Conservation (phyloP, 2,888 invertebrate species). For the Bellardia bayeri region DNA sequence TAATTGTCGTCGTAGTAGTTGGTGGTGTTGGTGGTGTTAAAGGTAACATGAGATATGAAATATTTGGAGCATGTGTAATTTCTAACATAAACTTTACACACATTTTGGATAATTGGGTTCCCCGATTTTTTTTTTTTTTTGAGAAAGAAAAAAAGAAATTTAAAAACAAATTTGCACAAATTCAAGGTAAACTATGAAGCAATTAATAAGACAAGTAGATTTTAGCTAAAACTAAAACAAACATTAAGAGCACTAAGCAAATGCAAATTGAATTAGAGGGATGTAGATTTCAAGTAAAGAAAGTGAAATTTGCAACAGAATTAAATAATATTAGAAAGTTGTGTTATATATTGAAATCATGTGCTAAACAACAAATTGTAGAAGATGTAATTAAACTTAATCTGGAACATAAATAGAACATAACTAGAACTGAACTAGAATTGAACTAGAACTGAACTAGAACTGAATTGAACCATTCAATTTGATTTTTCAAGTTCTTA, state of each 20-base stretch:
- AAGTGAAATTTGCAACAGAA: too few relatives aligned
- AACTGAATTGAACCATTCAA: too few relatives aligned
- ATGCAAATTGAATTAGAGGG: conserved; percentile 13
- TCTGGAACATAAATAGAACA: too few relatives aligned
- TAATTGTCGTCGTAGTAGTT: conserved; percentile 7
- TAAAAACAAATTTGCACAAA: conserved; percentile 55
- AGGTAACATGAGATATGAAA: conserved; percentile 58
- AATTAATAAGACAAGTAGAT: conserved; percentile 54
- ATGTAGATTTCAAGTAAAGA: neutral
- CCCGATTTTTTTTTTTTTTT: neutral
- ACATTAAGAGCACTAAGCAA: neutral
- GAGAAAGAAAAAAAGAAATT: neutral
- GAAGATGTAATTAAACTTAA: too few relatives aligned
- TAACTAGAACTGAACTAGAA: too few relatives aligned
- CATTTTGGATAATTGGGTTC: conserved; percentile 52
- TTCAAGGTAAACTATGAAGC: conserved; percentile 57
- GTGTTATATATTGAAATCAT: too few relatives aligned
- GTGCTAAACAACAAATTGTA: too few relatives aligned
- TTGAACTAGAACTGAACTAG: too few relatives aligned
- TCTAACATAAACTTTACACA: conserved; percentile 51
- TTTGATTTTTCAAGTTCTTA: too few relatives aligned
- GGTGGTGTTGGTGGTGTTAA: conserved; percentile 59
- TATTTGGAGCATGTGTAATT: conserved; percentile 64
- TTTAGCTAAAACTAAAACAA: conserved; percentile 34
- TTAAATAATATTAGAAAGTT: too few relatives aligned